Percentiles rank a stretch among this genome's conserved stretches.
Conservation (phyloP, 1,140 invertebrate species). For the Forficula auricularia region DNA sequence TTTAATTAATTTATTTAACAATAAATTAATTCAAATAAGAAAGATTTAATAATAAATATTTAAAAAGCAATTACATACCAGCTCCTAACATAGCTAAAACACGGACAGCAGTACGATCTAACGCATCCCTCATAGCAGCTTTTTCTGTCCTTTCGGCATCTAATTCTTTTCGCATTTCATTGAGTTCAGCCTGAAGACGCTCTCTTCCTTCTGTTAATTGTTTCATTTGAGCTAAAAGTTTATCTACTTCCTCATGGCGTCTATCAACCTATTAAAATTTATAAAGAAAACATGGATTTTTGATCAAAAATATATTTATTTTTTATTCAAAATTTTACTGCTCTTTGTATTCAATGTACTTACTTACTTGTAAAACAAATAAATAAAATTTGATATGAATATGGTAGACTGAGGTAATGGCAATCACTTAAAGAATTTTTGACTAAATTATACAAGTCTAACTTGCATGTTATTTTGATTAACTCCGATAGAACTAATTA, state of each 20-base stretch:
- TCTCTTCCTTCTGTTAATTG: conserved; percentile 16
- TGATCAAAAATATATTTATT: conserved; percentile 11
- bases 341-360: conserved; percentile 5
- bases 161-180: conserved; percentile 25
- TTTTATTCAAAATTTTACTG: conserved; percentile 13
- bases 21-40: too few species aligned
- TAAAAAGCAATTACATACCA: too few species aligned
- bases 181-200: conserved; percentile 21
- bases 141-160: conserved; percentile 48
- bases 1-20: too few species aligned
- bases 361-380: too few species aligned
- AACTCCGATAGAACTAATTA: too few species aligned
- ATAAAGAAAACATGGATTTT: conserved; percentile 1
- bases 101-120: conserved; percentile 49
- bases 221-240: conserved; percentile 35
- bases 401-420: too few species aligned
- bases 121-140: conserved; percentile 46
- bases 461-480: too few species aligned
- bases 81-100: conserved; percentile 47
- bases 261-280: conserved; percentile 44
- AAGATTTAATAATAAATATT: too few species aligned
- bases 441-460: too few species aligned
- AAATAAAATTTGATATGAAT: too few species aligned
- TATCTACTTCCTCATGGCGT: conserved; percentile 38
- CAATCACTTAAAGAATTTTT: too few species aligned